A percentile compares a stretch with the other conserved stretches of the same genome.
Evolutionary conservation across 2,888 invertebrate genomes (phyloP).

Genomic region (Macrosoma leucophasiata): DNA sequence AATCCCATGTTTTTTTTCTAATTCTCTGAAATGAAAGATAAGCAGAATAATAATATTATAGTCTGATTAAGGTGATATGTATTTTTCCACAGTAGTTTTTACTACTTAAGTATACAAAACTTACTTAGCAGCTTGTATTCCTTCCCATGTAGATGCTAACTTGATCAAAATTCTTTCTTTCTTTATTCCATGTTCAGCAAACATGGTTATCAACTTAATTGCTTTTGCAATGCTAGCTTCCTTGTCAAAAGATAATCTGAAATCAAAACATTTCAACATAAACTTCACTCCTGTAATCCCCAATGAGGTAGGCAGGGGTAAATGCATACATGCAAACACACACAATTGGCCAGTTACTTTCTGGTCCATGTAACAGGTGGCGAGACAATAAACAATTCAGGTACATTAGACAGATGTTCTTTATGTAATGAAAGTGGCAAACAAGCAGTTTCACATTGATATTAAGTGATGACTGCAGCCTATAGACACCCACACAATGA

Average conservation of each 20-base stretch:
- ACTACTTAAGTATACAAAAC: constrained; percentile 21
- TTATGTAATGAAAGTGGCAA: too few relatives aligned
- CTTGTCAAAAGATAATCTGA: constrained; percentile 94
- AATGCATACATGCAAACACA: too few relatives aligned
- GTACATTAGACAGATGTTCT: too few relatives aligned
- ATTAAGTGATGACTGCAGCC: too few relatives aligned
- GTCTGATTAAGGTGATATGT: constrained; percentile 1
- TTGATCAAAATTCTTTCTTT: constrained; percentile 98
- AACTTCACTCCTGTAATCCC: too few relatives aligned
- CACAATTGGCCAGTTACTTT: too few relatives aligned
- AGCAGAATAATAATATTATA: constrained; percentile 2
- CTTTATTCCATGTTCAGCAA: constrained; percentile 90
- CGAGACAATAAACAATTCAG: too few relatives aligned
- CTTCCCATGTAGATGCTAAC: constrained; percentile 99
- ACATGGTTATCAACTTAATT: constrained; percentile 89
- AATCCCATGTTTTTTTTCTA: constrained; percentile 94
- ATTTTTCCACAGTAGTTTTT: constrained; percentile 3
- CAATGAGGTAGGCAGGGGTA: too few relatives aligned
- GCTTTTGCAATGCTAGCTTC: constrained; percentile 94
- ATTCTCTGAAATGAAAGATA: constrained; percentile 77
- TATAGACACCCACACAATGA: too few relatives aligned
- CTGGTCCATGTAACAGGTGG: too few relatives aligned
- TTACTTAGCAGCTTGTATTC: constrained; percentile 97
- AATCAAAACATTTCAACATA: constrained; percentile 26
- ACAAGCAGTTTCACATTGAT: too few relatives aligned